Conservation (phyloP, 2,797 vertebrate genomes). For the Epinephelus malabaricus region DNA sequence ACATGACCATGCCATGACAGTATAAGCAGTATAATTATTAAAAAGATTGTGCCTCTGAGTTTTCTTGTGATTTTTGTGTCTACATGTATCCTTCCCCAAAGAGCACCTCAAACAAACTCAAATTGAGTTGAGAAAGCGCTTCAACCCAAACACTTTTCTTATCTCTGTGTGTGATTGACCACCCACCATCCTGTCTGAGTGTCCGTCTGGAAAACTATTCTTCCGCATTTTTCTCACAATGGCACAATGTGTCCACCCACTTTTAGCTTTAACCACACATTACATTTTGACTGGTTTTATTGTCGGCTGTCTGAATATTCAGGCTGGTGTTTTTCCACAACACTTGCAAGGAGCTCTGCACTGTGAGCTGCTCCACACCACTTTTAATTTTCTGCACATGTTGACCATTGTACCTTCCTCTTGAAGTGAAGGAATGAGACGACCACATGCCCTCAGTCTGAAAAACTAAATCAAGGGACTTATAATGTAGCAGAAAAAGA, state of each 20-base stretch:
- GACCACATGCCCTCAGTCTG: constrained; percentile 17
- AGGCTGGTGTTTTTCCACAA: background rate
- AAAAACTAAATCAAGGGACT: constrained; percentile 38
- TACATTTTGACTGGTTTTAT: background rate
- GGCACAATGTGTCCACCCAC: background rate
- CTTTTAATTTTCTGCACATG: constrained; percentile 26
- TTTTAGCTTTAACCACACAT: constrained; percentile 19
- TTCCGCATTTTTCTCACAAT: background rate
- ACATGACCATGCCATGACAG: too few relatives aligned
- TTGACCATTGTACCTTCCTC: constrained; percentile 25
- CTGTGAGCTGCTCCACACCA: constrained; percentile 11
- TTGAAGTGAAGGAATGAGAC: constrained; percentile 11
- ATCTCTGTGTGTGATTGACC: constrained; percentile 6
- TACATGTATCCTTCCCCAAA: too few relatives aligned
- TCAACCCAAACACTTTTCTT: too few relatives aligned
- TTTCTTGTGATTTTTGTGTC: too few relatives aligned
- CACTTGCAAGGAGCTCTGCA: background rate
- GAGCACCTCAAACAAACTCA: too few relatives aligned
- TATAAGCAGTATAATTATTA: too few relatives aligned
- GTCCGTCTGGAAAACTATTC: constrained; percentile 1
- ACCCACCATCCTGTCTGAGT: constrained; percentile 1
- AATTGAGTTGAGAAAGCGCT: too few relatives aligned
- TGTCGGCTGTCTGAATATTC: constrained; percentile 19
- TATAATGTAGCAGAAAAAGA: constrained; percentile 15
- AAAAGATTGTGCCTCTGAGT: too few relatives aligned